Percentiles rank a stretch among this genome's conserved stretches.
phyloP scores from a whole-genome alignment of 2,113 vertebrate species.

The Otocyon megalotis region DNA sequence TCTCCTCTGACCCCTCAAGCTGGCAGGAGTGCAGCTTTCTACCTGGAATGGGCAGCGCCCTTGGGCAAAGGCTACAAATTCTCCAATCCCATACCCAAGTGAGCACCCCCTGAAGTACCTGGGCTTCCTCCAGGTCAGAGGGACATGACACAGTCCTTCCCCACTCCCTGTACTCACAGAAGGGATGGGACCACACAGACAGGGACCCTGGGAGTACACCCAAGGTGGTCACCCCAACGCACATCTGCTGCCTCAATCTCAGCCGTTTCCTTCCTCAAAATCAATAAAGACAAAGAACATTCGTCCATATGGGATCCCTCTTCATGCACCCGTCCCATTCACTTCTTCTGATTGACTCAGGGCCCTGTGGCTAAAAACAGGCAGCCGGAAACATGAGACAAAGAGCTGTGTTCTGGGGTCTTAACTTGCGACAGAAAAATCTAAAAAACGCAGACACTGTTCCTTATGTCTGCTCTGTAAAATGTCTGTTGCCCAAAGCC shows the following conservation, averaged over 20 bases:
- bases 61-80: neutral
- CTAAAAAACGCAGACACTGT: neutral
- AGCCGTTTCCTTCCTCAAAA: neutral
- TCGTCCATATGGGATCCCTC: fast-evolving
- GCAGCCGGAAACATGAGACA: neutral
- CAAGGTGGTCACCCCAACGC: neutral
- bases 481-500: neutral
- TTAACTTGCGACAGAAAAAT: neutral
- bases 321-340: fast-evolving
- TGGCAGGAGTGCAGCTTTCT: neutral
- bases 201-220: fast-evolving
- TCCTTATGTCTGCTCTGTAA: neutral
- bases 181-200: neutral
- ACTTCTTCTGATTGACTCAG: too few relatives aligned
- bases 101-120: too few relatives aligned
- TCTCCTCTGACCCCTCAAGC: neutral
- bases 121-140: neutral
- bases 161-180: neutral
- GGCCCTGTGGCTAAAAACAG: neutral
- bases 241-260: fast-evolving
- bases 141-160: fast-evolving
- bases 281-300: fast-evolving
- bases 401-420: neutral
- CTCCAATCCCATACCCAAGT: fast-evolving
- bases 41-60: fast-evolving